phyloP scores from a whole-genome alignment of 2,888 invertebrate genomes.

The Brachyopa scutellaris region DNA sequence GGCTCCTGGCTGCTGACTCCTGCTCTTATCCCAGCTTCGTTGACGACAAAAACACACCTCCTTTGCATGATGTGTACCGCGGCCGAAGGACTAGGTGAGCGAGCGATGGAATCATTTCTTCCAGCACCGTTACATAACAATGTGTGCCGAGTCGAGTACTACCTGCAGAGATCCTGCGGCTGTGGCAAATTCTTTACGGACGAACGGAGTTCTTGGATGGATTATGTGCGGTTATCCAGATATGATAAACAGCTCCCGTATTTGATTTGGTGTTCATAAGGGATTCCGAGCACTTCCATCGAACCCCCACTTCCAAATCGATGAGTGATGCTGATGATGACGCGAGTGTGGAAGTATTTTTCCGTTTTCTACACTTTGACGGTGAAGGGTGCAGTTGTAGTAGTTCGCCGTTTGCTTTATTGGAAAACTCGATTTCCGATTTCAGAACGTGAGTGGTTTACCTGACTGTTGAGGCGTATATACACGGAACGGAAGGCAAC shows the following conservation, averaged over 20 bases:
- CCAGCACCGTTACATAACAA: not conserved
- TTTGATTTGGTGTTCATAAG: slow-evolving; percentile 64
- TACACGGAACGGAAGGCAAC: not conserved
- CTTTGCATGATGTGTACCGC: slow-evolving; percentile 19
- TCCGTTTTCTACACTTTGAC: not conserved
- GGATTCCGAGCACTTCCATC: slow-evolving; percentile 29
- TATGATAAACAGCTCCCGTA: slow-evolving; percentile 62
- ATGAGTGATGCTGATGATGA: slow-evolving; percentile 60
- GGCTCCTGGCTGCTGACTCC: not conserved
- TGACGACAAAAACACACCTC: not conserved
- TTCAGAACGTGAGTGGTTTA: slow-evolving; percentile 62
- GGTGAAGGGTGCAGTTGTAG: slow-evolving; percentile 8
- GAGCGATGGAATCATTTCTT: not conserved
- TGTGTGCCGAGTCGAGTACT: no score
- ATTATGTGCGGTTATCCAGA: slow-evolving; percentile 50
- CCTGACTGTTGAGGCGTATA: slow-evolving; percentile 28
- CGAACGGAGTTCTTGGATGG: slow-evolving; percentile 16
- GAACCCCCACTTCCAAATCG: not conserved
- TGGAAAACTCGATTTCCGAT: slow-evolving; percentile 70
- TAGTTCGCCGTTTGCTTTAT: slow-evolving; percentile 53
- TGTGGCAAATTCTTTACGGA: slow-evolving; percentile 10
- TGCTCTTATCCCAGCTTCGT: not conserved
- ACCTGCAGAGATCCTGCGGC: slow-evolving; percentile 7
- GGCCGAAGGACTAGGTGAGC: not conserved
- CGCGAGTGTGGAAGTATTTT: slow-evolving; percentile 46